phyloP scores from a whole-genome alignment of 2,888 invertebrate species.

The Acanthoscelides obtectus region DNA sequence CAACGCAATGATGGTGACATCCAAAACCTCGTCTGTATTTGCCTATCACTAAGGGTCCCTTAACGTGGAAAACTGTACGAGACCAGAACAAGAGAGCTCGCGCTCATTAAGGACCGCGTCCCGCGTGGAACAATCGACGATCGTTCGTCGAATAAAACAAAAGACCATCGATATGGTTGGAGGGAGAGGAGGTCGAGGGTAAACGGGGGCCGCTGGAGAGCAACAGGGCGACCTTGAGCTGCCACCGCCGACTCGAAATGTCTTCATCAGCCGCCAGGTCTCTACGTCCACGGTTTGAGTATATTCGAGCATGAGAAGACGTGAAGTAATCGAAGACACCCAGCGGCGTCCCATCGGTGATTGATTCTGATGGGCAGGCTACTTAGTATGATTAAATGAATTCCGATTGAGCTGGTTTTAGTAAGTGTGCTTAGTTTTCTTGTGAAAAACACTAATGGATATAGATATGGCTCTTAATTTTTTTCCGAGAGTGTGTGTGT shows the following conservation, averaged over 20 bases:
- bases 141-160: neutral
- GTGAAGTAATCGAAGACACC: neutral
- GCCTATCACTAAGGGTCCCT: too few relatives aligned
- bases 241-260: slow-evolving; percentile 40
- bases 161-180: slow-evolving; percentile 7
- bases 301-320: neutral
- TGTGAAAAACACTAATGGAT: too few relatives aligned
- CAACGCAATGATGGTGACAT: too few relatives aligned
- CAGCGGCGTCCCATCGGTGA: neutral
- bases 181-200: neutral
- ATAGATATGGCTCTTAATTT: too few relatives aligned
- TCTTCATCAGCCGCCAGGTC: slow-evolving; percentile 35
- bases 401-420: too few relatives aligned
- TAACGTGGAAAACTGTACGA: too few relatives aligned
- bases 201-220: too few relatives aligned
- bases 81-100: neutral
- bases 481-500: too few relatives aligned
- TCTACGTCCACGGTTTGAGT: neutral
- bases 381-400: too few relatives aligned
- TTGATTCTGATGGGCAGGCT: too few relatives aligned
- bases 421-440: too few relatives aligned
- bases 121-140: neutral
- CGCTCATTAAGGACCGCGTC: neutral
- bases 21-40: too few relatives aligned
- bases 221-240: slow-evolving; percentile 41